Evolutionary conservation across 1,140 invertebrate species (phyloP).

Genomic region (Harpegnathos saltator): DNA sequence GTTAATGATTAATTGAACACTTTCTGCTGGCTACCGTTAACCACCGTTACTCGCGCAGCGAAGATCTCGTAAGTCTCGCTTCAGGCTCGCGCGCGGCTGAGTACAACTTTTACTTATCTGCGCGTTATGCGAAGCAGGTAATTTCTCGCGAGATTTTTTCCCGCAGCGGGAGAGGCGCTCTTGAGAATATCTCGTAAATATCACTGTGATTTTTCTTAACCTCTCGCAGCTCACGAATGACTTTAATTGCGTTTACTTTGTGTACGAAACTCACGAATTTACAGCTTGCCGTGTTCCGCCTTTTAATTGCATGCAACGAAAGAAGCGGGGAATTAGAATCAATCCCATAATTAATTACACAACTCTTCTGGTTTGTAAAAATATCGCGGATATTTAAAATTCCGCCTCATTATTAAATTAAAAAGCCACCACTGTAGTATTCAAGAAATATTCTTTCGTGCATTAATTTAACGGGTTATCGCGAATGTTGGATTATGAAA

Average conservation of each 20-base stretch:
- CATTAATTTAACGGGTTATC: conserved; percentile 37
- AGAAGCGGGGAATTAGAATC: neutral
- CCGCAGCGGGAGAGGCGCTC: neutral
- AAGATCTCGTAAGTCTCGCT: conserved; percentile 15
- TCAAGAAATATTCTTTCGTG: conserved; percentile 29
- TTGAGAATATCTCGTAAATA: conserved; percentile 40
- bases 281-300: neutral
- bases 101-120: conserved; percentile 52
- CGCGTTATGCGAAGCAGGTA: conserved; percentile 13
- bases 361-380: conserved; percentile 16
- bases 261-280: neutral
- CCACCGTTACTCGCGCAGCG: neutral
- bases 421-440: conserved; percentile 25
- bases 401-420: conserved; percentile 45
- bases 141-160: conserved; percentile 40
- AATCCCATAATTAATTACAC: neutral
- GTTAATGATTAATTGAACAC: conserved; percentile 68
- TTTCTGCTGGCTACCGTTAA: conserved; percentile 19
- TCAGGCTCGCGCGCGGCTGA: neutral
- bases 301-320: neutral
- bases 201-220: conserved; percentile 11
- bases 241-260: conserved; percentile 1
- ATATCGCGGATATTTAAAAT: conserved; percentile 45
- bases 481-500: neutral
- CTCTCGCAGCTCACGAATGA: neutral